A percentile compares a stretch with the other conserved stretches of the same genome.
These are phyloP conservation scores for Eucera pruinosa DNA, from an alignment of 2,888 invertebrate species.

Conservation along the genomic window DNA sequence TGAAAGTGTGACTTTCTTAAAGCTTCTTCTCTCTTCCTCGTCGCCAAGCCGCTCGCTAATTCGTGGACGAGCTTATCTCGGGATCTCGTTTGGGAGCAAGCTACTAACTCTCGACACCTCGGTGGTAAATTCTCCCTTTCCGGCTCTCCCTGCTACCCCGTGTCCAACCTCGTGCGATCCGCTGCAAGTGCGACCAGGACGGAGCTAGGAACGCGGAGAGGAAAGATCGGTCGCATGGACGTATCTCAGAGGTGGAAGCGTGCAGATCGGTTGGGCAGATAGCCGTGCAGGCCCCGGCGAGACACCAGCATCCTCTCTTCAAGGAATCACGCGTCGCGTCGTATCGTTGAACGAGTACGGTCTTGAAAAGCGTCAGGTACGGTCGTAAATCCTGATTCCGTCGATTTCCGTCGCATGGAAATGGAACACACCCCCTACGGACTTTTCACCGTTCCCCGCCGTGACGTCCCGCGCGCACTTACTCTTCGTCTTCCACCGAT, in stretches of 20 bases:
- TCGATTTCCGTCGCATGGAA: slow-evolving; percentile 60
- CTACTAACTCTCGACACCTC: slow-evolving; percentile 79
- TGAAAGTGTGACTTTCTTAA: slow-evolving; percentile 61
- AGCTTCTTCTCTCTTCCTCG: slow-evolving; percentile 31
- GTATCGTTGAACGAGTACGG: slow-evolving; percentile 6
- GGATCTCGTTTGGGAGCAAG: slow-evolving; percentile 72
- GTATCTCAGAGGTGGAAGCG: slow-evolving; percentile 63
- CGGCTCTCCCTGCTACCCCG: slow-evolving; percentile 36
- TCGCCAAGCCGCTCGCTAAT: slow-evolving; percentile 66
- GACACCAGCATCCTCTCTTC: slow-evolving; percentile 57
- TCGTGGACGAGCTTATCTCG: slow-evolving; percentile 72
- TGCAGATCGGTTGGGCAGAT: slow-evolving; percentile 68
- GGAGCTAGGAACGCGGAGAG: background rate
- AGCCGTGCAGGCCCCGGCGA: slow-evolving; percentile 28
- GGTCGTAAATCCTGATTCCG: slow-evolving; percentile 65
- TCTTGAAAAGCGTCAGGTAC: slow-evolving; percentile 61
- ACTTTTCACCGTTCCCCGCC: slow-evolving; percentile 38
- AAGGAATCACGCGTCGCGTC: slow-evolving; percentile 30
- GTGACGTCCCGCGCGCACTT: background rate
- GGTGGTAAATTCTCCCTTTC: slow-evolving; percentile 69
- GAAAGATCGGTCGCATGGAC: slow-evolving; percentile 51
- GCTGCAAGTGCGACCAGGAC: slow-evolving; percentile 1
- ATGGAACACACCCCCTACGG: slow-evolving; percentile 51
- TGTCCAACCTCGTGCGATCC: slow-evolving; percentile 18
- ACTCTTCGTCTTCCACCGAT: slow-evolving; percentile 7